Percentiles rank a stretch among this genome's conserved stretches.
Conservation (phyloP, 2,797 vertebrate genomes). For the Sebastolobus altivelis region DNA sequence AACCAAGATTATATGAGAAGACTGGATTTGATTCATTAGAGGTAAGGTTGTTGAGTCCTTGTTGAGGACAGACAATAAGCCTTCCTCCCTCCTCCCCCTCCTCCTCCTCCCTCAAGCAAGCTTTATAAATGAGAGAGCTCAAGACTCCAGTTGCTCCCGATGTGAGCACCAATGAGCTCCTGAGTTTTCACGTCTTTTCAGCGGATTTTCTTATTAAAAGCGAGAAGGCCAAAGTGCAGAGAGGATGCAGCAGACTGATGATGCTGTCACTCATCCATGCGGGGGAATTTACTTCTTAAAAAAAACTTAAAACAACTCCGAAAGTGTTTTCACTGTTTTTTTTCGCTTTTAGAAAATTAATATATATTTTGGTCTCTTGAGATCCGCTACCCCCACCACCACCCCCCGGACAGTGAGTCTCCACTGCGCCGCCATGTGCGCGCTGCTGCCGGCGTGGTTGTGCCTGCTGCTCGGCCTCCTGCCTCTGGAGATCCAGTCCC, state of each 20-base stretch:
- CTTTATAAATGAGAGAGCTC: conserved; percentile 64
- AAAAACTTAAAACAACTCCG: not conserved
- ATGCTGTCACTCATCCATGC: conserved; percentile 13
- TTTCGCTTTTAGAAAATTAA: no score
- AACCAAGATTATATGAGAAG: conserved; percentile 20
- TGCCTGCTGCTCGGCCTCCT: conserved; percentile 73
- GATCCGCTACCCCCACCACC: not conserved
- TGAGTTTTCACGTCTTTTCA: not conserved
- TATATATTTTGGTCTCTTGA: not conserved
- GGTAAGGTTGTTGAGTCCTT: conserved; percentile 45
- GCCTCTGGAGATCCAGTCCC: conserved; percentile 67
- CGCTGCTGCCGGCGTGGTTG: conserved; percentile 65
- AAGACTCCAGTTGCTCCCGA: conserved; percentile 30
- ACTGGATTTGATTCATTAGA: conserved; percentile 38
- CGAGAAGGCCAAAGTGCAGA: conserved; percentile 8
- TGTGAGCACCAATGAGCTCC: conserved; percentile 26
- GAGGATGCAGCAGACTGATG: conserved; percentile 36
- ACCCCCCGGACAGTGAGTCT: conserved; percentile 26
- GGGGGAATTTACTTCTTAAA: conserved; percentile 5
- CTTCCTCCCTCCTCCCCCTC: conserved; percentile 43
- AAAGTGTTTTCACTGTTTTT: not conserved
- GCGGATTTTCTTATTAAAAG: not conserved
- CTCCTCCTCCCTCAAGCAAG: conserved; percentile 39
- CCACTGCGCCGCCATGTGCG: conserved; percentile 59
- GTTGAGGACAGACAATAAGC: conserved; percentile 56